Percentiles rank a stretch among this genome's conserved stretches.
phyloP scores from a whole-genome alignment of 2,888 invertebrate species.

The Ectemnius lituratus region DNA sequence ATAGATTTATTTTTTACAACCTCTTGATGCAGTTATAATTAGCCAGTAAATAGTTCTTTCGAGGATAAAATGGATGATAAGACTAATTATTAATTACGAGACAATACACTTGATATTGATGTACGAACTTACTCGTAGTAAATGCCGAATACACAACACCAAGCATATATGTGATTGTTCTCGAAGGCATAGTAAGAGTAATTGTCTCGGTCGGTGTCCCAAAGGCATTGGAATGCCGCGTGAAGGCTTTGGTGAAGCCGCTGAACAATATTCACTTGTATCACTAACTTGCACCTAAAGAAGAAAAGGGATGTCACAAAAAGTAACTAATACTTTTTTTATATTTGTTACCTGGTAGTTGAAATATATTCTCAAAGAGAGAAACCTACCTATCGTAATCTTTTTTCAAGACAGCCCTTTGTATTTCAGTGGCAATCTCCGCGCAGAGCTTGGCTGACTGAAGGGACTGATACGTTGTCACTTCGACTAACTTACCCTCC shows the following conservation, averaged over 20 bases:
- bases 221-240: constrained; percentile 55
- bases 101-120: neutral
- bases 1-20: too few relatives aligned
- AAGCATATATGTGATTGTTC: constrained; percentile 59
- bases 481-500: constrained; percentile 40
- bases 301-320: neutral
- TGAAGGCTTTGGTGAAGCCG: constrained; percentile 56
- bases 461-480: constrained; percentile 47
- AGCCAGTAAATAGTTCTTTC: too few relatives aligned
- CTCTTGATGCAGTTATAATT: too few relatives aligned
- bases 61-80: too few relatives aligned
- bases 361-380: neutral
- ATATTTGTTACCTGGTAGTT: neutral
- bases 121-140: constrained; percentile 53
- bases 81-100: neutral
- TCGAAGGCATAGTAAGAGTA: constrained; percentile 60
- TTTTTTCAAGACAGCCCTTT: constrained; percentile 46
- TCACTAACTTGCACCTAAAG: constrained; percentile 58
- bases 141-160: constrained; percentile 52
- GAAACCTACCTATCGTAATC: constrained; percentile 57
- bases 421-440: constrained; percentile 50
- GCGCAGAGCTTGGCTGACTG: constrained; percentile 44
- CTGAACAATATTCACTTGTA: constrained; percentile 57
- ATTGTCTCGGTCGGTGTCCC: constrained; percentile 63
- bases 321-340: too few relatives aligned